Conservation (phyloP, 2,113 vertebrate species). For the Esox niger region DNA sequence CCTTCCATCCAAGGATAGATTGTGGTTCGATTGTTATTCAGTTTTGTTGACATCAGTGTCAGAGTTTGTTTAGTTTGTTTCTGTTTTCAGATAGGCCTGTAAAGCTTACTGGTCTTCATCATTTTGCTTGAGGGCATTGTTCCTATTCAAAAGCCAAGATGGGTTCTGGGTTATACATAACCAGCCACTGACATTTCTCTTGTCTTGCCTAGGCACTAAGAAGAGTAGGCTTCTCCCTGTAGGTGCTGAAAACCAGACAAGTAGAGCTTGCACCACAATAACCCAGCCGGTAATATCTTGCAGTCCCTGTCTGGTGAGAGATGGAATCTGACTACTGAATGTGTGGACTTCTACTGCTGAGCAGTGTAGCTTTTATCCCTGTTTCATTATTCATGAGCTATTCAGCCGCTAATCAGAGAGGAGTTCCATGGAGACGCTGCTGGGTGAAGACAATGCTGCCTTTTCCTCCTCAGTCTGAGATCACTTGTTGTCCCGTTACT, state of each 20-base stretch:
- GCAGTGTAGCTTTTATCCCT: constrained; percentile 39
- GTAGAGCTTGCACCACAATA: constrained; percentile 25
- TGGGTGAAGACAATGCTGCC: constrained; percentile 34
- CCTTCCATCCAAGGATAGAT: not conserved
- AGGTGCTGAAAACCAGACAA: not conserved
- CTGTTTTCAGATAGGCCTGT: too few species aligned
- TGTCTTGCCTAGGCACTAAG: not conserved
- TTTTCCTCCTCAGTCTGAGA: constrained; percentile 23
- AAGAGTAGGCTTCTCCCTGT: not conserved
- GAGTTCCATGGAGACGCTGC: constrained; percentile 35
- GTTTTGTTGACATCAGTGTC: too few species aligned
- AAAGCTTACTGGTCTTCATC: too few species aligned
- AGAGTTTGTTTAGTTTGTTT: too few species aligned
- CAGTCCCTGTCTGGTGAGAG: too few species aligned
- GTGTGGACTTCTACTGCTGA: constrained; percentile 1
- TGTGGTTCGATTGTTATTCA: too few species aligned
- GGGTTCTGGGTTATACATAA: not conserved
- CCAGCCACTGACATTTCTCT: not conserved
- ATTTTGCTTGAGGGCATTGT: too few species aligned
- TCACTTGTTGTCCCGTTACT: constrained; percentile 30
- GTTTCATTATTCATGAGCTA: constrained; percentile 54
- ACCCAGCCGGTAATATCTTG: constrained; percentile 11
- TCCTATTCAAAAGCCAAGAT: not conserved
- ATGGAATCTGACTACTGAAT: constrained; percentile 36
- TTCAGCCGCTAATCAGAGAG: constrained; percentile 45